Base-by-base conservation (phyloP, 1,140 invertebrate genomes). In the Thalassaphorura encarpata region DNA sequence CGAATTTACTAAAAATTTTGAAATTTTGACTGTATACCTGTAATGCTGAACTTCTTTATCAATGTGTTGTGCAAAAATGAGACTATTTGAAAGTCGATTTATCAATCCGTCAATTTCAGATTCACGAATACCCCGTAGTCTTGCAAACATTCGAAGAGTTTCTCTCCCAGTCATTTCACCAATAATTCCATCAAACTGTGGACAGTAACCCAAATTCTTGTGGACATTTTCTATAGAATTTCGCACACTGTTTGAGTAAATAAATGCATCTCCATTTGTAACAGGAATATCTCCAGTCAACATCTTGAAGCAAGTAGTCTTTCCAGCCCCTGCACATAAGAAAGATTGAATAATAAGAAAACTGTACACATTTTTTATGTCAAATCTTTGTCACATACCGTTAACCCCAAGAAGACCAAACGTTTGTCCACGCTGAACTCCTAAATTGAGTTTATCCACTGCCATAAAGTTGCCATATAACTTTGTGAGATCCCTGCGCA, bases 231-330 rank as follows among this genome's bases (percentile, higher is more conserved):
- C 73, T 8, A 76, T 69, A 45, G 80, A 57, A 15, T 59, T 66
- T 31, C 70, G 69, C 6, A 77, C 70, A 54, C 73, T 72, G 66
- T 70, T 70, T 8, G 71, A 68, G 60, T 74, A 70, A 1, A 82
- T 66, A 64, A 63, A 75, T 48, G 81, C 80, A 66, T 75, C 71
- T n/a, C 86, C 85, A 27, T 68, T 69, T 15, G 83, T 78, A 11
- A 82, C 70, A 45, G 62, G 62, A 40, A 81, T 74, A 68, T 88
- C 85, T 16, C 91, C 91, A 1, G 89, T 93, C 54, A 92, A 71
- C 85, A 92, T 90, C 69, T 85, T 84, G 67, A 93, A 93, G 1
- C 85, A 89, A 3, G 85, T 85, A 1, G 89, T 90, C 73, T 89
- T 85, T 2, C 80, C 83, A 28, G 86, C 85, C n/a, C 87, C n/a